Evolutionary conservation across 1,140 invertebrate species (phyloP).

Genomic region (Hylyphantes graminicola): DNA sequence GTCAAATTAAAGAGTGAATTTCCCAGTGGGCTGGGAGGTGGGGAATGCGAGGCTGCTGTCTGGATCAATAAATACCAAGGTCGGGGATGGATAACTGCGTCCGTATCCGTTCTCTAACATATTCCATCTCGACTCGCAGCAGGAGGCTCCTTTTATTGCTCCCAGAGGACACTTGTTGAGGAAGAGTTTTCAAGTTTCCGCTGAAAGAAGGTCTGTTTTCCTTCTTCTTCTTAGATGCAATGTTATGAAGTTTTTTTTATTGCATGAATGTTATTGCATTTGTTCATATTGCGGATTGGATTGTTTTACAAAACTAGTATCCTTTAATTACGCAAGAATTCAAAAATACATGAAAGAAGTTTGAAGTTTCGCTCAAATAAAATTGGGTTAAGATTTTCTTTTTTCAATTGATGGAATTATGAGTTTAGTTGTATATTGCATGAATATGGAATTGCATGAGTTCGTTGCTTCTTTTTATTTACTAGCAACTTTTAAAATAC

Average conservation of each 20-base stretch:
- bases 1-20: too few species aligned
- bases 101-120: slow-evolving; percentile 5
- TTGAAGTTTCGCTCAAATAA: too few species aligned
- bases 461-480: too few species aligned
- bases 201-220: not conserved
- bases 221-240: not conserved
- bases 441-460: too few species aligned
- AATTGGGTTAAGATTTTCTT: too few species aligned
- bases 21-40: too few species aligned
- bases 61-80: slow-evolving; percentile 26
- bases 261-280: not conserved
- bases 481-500: too few species aligned
- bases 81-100: slow-evolving; percentile 16
- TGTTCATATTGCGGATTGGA: not conserved
- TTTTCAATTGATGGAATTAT: too few species aligned
- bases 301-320: not conserved
- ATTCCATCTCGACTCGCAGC: not conserved
- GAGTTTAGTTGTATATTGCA: too few species aligned
- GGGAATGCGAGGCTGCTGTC: too few species aligned
- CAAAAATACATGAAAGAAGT: too few species aligned
- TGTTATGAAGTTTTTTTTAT: not conserved
- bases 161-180: slow-evolving; percentile 4
- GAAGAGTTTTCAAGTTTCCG: not conserved
- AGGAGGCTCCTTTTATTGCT: not conserved
- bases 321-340: not conserved